A percentile compares a stretch with the other conserved stretches of the same genome.
phyloP scores from a whole-genome alignment of 2,888 invertebrate genomes.

The Mimas tiliae region DNA sequence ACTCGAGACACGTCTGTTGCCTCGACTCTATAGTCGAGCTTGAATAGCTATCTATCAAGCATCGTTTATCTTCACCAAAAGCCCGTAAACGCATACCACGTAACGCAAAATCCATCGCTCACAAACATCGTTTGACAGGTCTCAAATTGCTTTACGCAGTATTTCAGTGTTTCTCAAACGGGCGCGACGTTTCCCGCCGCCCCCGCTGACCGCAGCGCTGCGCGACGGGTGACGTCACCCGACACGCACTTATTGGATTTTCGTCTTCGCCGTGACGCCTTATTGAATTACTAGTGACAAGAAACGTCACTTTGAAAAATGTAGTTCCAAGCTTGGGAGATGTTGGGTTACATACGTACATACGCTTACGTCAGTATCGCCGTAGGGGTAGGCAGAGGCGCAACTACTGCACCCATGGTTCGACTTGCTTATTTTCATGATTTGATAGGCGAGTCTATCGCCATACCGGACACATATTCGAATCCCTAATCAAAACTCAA shows the following conservation, averaged over 20 bases:
- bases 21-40: too few species aligned
- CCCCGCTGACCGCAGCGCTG: slow-evolving; percentile 34
- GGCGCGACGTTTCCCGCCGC: slow-evolving; percentile 20
- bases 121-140: slow-evolving; percentile 18
- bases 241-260: slow-evolving; percentile 41
- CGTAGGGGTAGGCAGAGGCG: too few species aligned
- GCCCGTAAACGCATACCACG: neutral
- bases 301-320: slow-evolving; percentile 4
- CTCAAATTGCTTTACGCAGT: slow-evolving; percentile 16
- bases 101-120: slow-evolving; percentile 4
- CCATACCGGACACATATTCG: too few species aligned
- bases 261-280: slow-evolving; percentile 31
- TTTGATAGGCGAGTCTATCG: too few species aligned
- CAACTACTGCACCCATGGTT: too few species aligned
- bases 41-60: too few species aligned
- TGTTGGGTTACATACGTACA: too few species aligned
- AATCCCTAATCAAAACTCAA: too few species aligned
- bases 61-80: neutral
- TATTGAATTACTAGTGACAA: slow-evolving; percentile 37
- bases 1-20: too few species aligned
- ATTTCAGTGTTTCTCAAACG: slow-evolving; percentile 24
- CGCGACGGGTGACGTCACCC: slow-evolving; percentile 12
- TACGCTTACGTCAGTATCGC: too few species aligned
- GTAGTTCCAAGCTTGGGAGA: neutral
- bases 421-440: too few species aligned